Evolutionary conservation across 1,140 invertebrate species (phyloP), one percentile per base, ranked within the genome.

Genomic region (Drosophila sechellia): DNA sequence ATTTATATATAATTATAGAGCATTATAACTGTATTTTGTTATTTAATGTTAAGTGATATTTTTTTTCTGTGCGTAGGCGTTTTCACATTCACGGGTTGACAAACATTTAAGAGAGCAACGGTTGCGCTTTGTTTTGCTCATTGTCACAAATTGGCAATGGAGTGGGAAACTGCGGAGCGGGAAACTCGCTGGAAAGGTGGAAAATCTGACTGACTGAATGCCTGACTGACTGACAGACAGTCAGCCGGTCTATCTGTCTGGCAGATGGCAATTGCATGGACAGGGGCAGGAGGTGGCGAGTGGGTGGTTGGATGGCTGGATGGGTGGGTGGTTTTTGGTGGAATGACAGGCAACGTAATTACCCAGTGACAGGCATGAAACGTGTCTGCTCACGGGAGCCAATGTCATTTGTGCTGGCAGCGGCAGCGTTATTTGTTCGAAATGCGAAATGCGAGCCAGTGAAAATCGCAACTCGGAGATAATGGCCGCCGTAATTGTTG

Each of bases 401-500:
- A 83, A 46, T 58, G 81, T 57, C 70, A 86, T 68, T 86, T 77
- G 45, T 15, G 48, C 27, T 13, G 66, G 57, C 68, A 12, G 79
- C 63, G 17, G 0, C 49, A 85, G 72, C 72, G 77, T 89, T 89
- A 84, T 89, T 89, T 89, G 84, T 89, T 84, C 79, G 72, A 87
- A 84, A 68, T 89, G 79, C 87, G 76, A 8, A 17, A 22, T 6
- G 12, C 5, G 12, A 75, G 66, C 75, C 13, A 17, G 22, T 81
- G 79, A 79, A 52, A 52, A 52, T 87, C 87, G 84, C 79, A 71
- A 57, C 77, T 77, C 45, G 43, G 68, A 89, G 83, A 79, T 87
- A 87, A 87, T 84, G 68, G 53, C 55, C 80, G 70, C 73, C 64
- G 84, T 86, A 81, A 81, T 86, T 81, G 81, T 60, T 59, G 69